Evolutionary conservation across 2,797 vertebrate genomes (phyloP), one percentile per base, ranked within the genome.

Genomic region (Xyrichtys novacula): DNA sequence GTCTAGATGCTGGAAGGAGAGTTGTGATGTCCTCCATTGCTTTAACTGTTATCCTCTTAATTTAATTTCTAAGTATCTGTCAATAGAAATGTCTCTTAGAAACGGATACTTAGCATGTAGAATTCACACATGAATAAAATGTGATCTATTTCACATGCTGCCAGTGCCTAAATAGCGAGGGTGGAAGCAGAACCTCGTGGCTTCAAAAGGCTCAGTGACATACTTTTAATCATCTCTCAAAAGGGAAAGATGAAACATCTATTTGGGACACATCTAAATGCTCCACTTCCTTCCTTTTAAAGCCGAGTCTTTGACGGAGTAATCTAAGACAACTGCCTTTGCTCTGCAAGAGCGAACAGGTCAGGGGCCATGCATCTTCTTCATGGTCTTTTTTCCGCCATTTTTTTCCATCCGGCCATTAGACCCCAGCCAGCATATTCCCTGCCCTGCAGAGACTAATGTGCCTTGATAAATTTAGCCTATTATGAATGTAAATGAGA

Each of bases 401-500:
- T 83, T 84, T 90, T 78, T 54, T 63, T 63, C 73, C 65, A 79
- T 80, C 70, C 50, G 71, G 57, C 86, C 84, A 91, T 92, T 89
- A 92, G 82, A 89, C 85, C 81, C 89, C 86, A 7, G 61, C 81
- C 73, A 82, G 75, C 67, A 38, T 39, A 77, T 77, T 68, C 38
- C 39, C 39, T 80, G 78, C 65, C 84, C 88, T 79, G 88, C 83
- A 74, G 80, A 84, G 87, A 76, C 78, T 80, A 81, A 66, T 74
- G 78, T 76, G 84, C 81, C 83, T 84, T 92, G 87, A 92, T 90
- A 88, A 73, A 92, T 91, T 74, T 83, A 23, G 60, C 78, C 85
- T 79, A 86, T 93, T 91, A 89, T 88, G 76, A 75, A 89, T 88
- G 89, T 91, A 88, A 90, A 92, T 90, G 82, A 89, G 87, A 62